Evolutionary conservation across 30 jellyfish, hydroid and myxozoan genomes (phyloP).

Genomic region (Aurelia sp.): DNA sequence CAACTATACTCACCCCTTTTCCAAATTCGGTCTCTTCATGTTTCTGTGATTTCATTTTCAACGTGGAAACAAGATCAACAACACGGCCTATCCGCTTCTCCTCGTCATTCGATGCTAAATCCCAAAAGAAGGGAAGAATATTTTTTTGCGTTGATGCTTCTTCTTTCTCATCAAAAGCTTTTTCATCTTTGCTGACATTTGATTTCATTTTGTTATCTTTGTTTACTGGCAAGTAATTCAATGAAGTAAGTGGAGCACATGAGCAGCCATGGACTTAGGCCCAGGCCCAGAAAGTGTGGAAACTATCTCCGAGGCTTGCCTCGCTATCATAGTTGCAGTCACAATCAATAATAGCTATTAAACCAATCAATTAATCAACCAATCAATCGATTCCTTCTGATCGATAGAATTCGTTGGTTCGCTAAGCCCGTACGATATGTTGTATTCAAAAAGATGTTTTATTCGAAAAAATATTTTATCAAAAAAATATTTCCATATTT

Average conservation of each 20-base stretch:
- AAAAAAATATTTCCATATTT: no score
- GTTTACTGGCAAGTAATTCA: no score
- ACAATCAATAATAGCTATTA: no score
- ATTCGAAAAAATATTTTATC: no score
- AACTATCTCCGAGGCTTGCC: background rate
- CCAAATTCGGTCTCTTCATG: background rate
- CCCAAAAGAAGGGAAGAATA: conserved; percentile 82
- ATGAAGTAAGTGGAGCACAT: no score
- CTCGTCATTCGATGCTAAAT: conserved; percentile 87
- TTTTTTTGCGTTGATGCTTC: conserved; percentile 38
- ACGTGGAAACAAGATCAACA: conserved; percentile 53
- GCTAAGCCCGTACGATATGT: no score
- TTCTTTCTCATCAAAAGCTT: background rate
- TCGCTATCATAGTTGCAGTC: background rate
- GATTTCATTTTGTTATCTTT: conserved; percentile 7
- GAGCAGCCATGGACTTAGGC: background rate
- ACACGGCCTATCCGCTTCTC: conserved; percentile 64
- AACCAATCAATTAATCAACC: no score
- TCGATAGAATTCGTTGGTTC: no score
- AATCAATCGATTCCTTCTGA: no score
- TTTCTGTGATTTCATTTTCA: conserved; percentile 13
- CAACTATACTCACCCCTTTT: background rate
- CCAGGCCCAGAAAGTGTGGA: background rate
- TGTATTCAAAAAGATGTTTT: no score
- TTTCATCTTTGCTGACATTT: background rate